phyloP scores from a whole-genome alignment of 2,113 vertebrate genomes.

The Callionymus lyra region DNA sequence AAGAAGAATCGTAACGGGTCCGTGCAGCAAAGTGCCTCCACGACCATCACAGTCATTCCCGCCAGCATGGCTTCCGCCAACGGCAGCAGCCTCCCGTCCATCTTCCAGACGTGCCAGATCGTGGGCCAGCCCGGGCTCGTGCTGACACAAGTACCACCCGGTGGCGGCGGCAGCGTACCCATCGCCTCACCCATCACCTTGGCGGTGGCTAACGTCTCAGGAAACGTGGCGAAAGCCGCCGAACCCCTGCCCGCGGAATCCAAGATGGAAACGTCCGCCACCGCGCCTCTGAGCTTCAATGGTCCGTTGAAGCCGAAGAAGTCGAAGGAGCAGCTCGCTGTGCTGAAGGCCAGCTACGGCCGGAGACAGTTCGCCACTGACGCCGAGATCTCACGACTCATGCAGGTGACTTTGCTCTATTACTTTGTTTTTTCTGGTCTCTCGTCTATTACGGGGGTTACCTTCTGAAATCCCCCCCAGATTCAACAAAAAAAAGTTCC shows the following conservation, averaged over 20 bases:
- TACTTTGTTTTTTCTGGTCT: too few relatives aligned
- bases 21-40: conserved; percentile 76
- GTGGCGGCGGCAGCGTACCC: conserved; percentile 64
- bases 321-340: conserved; percentile 91
- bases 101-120: conserved; percentile 96
- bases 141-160: conserved; percentile 81
- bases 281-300: conserved; percentile 59
- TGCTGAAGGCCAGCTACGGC: conserved; percentile 90
- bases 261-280: conserved; percentile 38
- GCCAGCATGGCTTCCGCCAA: conserved; percentile 72
- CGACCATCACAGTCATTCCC: conserved; percentile 95
- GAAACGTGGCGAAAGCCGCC: conserved; percentile 66
- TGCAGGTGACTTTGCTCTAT: conserved; percentile 69
- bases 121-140: conserved; percentile 92
- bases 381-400: conserved; percentile 85
- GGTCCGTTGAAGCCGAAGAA: conserved; percentile 84
- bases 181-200: conserved; percentile 83
- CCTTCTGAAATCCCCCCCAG: too few relatives aligned
- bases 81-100: conserved; percentile 86
- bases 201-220: conserved; percentile 80
- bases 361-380: conserved; percentile 87
- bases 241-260: conserved; percentile 56
- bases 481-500: too few relatives aligned
- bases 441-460: too few relatives aligned
- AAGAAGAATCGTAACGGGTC: conserved; percentile 96